A percentile compares a stretch with the other conserved stretches of the same genome.
phyloP scores from a whole-genome alignment of 2,113 vertebrate genomes.

The Panthera leo region DNA sequence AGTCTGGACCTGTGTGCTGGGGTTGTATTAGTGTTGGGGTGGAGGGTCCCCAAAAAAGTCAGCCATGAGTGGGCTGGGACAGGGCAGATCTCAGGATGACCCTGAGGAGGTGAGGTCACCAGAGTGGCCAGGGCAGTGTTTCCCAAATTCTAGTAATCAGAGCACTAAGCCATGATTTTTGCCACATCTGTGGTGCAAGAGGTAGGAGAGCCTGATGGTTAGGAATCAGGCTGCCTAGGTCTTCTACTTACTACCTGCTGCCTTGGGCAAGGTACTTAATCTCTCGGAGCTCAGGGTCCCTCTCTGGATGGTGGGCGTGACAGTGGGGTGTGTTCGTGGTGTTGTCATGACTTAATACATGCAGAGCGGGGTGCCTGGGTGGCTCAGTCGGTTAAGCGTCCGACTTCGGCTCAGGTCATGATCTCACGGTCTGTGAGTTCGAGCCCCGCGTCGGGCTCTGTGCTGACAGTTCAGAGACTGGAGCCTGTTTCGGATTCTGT shows the following conservation, averaged over 20 bases:
- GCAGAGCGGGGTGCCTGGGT: not conserved
- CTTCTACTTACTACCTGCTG: not conserved
- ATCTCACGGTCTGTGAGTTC: too few relatives aligned
- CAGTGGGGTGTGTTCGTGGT: fast-evolving
- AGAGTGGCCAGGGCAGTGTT: not conserved
- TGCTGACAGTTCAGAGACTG: too few relatives aligned
- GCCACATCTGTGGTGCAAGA: not conserved
- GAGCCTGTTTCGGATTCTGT: too few relatives aligned
- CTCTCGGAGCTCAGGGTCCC: not conserved
- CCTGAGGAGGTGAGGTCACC: not conserved
- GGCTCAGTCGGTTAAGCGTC: too few relatives aligned
- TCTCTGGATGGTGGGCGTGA: too few relatives aligned
- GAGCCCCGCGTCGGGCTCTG: too few relatives aligned
- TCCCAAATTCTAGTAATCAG: not conserved
- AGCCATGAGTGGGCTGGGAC: not conserved
- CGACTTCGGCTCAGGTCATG: too few relatives aligned
- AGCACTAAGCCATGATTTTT: not conserved
- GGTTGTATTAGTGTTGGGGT: not conserved
- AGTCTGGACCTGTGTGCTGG: not conserved
- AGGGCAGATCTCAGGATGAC: not conserved
- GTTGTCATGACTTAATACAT: not conserved
- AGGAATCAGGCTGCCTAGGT: not conserved
- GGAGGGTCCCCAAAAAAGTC: not conserved
- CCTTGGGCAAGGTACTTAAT: not conserved
- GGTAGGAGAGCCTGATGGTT: not conserved